A percentile compares a stretch with the other conserved stretches of the same genome.
These are phyloP conservation scores for Cryptocephalus primarius DNA, from an alignment of 2,888 invertebrate genomes.

Conservation along the genomic window DNA sequence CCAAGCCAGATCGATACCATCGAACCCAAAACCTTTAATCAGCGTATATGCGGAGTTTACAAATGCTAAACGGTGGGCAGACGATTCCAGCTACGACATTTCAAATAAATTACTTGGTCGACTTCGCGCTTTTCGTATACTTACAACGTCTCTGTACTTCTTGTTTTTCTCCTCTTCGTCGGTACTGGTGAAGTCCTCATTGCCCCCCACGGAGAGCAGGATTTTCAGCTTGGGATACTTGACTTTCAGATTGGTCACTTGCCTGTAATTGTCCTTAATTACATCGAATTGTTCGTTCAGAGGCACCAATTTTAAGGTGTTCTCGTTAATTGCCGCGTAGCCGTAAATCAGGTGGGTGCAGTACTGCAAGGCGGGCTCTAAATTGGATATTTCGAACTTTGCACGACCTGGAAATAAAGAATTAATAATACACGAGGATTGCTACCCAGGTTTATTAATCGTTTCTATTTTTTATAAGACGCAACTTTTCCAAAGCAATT, in stretches of 20 bases:
- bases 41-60: constrained; percentile 64
- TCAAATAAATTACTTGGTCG: background rate
- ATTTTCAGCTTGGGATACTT: constrained; percentile 61
- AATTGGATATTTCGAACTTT: constrained; percentile 57
- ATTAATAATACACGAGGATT: background rate
- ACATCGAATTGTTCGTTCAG: constrained; percentile 63
- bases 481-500: no score
- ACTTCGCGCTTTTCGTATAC: constrained; percentile 19
- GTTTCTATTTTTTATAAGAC: background rate
- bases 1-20: constrained; percentile 82
- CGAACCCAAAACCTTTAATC: constrained; percentile 71
- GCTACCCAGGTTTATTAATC: constrained; percentile 13
- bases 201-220: constrained; percentile 67
- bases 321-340: constrained; percentile 66
- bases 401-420: constrained; percentile 67
- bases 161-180: constrained; percentile 39
- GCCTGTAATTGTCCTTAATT: constrained; percentile 62
- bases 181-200: constrained; percentile 50
- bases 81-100: constrained; percentile 52
- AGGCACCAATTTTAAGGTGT: constrained; percentile 58
- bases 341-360: constrained; percentile 74
- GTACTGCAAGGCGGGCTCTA: constrained; percentile 64
- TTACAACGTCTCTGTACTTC: constrained; percentile 61
- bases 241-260: constrained; percentile 58
- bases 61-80: constrained; percentile 62